These are phyloP conservation scores for Chaenocephalus aceratus DNA, from an alignment of 2,113 vertebrate genomes.

Conservation along the genomic window DNA sequence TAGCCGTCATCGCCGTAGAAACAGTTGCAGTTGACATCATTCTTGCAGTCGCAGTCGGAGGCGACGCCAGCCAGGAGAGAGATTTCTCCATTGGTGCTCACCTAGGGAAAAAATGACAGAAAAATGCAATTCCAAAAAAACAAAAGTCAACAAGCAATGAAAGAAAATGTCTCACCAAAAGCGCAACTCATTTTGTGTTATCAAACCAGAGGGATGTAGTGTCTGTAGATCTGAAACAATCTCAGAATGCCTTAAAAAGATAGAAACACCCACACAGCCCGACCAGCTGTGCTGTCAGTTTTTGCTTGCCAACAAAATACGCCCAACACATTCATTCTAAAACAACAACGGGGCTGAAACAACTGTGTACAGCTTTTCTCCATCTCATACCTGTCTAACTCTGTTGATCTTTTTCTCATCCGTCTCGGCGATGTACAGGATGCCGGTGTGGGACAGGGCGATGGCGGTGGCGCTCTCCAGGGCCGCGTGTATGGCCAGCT, in stretches of 20 bases:
- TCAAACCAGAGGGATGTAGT: constrained; percentile 31
- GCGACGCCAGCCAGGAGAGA: constrained; percentile 94
- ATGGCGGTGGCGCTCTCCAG: constrained; percentile 98
- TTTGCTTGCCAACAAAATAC: constrained; percentile 13
- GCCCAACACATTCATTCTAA: constrained; percentile 13
- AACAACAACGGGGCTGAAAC: constrained; percentile 11
- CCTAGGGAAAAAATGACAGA: constrained; percentile 76
- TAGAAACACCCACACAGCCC: constrained; percentile 23
- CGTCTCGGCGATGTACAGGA: constrained; percentile 98
- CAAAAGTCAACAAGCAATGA: neutral
- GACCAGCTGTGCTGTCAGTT: constrained; percentile 44
- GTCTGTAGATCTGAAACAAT: constrained; percentile 40
- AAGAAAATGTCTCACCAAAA: constrained; percentile 27
- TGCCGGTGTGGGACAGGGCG: constrained; percentile 94
- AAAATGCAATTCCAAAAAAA: neutral
- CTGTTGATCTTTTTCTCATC: constrained; percentile 99
- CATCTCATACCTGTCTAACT: constrained; percentile 80
- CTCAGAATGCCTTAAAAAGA: constrained; percentile 16
- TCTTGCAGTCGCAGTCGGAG: constrained; percentile 99
- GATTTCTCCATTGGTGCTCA: constrained; percentile 97
- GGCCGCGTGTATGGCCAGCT: constrained; percentile 96
- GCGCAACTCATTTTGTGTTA: constrained; percentile 30
- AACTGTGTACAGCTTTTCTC: neutral
- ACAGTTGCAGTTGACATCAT: constrained; percentile 99
- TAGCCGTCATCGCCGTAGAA: constrained; percentile 97